Evolutionary conservation across 2,113 vertebrate genomes (phyloP).

Genomic region (Pelvicachromis taeniatus): DNA sequence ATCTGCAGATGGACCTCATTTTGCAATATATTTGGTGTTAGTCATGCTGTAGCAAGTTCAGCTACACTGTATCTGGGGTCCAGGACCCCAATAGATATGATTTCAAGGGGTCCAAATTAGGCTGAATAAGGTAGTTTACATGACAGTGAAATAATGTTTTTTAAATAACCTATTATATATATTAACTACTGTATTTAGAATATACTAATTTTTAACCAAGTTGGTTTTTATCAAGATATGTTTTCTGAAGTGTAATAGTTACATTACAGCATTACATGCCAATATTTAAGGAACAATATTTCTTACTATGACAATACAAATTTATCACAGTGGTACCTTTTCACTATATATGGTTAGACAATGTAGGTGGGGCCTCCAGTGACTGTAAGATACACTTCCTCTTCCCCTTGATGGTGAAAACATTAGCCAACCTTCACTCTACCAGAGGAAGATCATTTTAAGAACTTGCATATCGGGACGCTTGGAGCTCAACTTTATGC

Average conservation of each 20-base stretch:
- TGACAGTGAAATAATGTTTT: neutral
- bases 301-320: neutral
- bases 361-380: constrained; percentile 62
- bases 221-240: neutral
- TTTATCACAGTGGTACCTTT: neutral
- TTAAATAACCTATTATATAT: neutral
- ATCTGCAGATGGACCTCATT: neutral
- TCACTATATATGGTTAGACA: constrained; percentile 7
- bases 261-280: neutral
- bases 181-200: neutral
- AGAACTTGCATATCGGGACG: constrained; percentile 7
- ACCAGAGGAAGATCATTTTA: constrained; percentile 46
- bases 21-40: neutral
- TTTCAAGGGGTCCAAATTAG: neutral
- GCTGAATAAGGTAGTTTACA: neutral
- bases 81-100: neutral
- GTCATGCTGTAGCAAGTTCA: neutral
- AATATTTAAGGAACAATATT: neutral
- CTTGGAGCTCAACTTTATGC: neutral
- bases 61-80: neutral
- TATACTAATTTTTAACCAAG: neutral
- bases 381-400: constrained; percentile 71
- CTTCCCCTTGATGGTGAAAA: constrained; percentile 57
- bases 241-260: neutral
- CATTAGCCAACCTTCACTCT: constrained; percentile 55